These are phyloP conservation scores for Beris morrisii DNA, from an alignment of 2,888 invertebrate species.

Conservation along the genomic window DNA sequence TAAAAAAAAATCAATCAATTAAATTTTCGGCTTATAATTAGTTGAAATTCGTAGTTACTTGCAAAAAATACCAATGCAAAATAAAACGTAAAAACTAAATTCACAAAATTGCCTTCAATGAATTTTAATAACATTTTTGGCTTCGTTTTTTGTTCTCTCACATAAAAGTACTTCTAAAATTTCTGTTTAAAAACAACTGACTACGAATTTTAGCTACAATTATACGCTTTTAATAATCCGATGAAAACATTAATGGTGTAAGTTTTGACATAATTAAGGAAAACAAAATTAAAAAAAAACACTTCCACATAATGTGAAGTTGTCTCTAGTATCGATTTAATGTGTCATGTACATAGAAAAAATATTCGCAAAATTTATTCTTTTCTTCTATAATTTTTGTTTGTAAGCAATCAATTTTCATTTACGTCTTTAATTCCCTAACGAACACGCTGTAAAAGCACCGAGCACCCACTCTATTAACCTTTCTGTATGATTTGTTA, in stretches of 20 bases:
- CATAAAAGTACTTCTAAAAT: slow-evolving; percentile 18
- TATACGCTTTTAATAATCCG: slow-evolving; percentile 14
- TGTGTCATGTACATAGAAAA: slow-evolving; percentile 20
- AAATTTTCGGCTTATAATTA: slow-evolving; percentile 8
- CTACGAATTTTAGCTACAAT: slow-evolving; percentile 27
- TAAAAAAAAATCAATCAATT: neutral
- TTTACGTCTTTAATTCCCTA: slow-evolving; percentile 9
- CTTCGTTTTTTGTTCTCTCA: neutral
- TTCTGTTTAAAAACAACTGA: slow-evolving; percentile 9
- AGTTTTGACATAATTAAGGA: slow-evolving; percentile 31
- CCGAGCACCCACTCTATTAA: too few species aligned
- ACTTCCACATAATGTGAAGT: neutral
- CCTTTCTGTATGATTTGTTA: too few species aligned
- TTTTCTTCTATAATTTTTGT: slow-evolving; percentile 6
- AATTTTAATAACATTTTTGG: neutral
- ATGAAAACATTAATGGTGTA: slow-evolving; percentile 27
- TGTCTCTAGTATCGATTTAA: neutral
- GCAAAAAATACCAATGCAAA: neutral
- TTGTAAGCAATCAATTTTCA: too few species aligned
- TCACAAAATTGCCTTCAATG: slow-evolving; percentile 1
- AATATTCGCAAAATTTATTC: slow-evolving; percentile 14
- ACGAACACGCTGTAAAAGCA: too few species aligned
- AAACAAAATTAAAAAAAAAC: slow-evolving; percentile 11
- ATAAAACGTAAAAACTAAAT: neutral
- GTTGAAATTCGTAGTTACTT: slow-evolving; percentile 23